Evolutionary conservation across 1,140 invertebrate species (phyloP).

Genomic region (Ridgeia piscesae): DNA sequence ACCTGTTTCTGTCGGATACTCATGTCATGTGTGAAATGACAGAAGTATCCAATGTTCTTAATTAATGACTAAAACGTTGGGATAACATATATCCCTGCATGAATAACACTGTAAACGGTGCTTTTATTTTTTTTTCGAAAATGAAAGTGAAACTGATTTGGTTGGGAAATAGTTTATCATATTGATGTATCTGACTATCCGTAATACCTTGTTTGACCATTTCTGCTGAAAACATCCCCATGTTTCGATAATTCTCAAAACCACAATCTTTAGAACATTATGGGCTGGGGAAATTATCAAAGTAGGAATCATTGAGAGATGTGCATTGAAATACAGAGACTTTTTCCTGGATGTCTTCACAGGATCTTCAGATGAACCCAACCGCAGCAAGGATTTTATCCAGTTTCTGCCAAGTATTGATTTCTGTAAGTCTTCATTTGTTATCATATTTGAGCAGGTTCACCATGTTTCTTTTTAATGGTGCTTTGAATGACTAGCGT

Average conservation of each 20-base stretch:
- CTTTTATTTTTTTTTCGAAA: not conserved
- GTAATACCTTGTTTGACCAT: no score
- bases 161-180: not conserved
- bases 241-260: no score
- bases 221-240: no score
- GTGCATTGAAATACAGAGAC: not conserved
- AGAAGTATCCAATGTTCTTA: not conserved
- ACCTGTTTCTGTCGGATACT: not conserved
- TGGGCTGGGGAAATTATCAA: not conserved
- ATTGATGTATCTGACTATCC: no score
- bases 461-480: not conserved
- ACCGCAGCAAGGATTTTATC: conserved; percentile 29
- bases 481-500: not conserved
- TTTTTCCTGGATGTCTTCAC: not conserved
- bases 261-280: no score
- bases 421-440: conserved; percentile 43
- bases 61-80: not conserved
- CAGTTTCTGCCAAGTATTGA: conserved; percentile 48
- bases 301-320: not conserved
- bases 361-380: conserved; percentile 11
- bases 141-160: not conserved
- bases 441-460: not conserved
- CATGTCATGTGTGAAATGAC: no score
- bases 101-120: no score
- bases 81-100: not conserved